phyloP scores from a whole-genome alignment of 2,797 vertebrate species.

The Decapterus maruadsi region DNA sequence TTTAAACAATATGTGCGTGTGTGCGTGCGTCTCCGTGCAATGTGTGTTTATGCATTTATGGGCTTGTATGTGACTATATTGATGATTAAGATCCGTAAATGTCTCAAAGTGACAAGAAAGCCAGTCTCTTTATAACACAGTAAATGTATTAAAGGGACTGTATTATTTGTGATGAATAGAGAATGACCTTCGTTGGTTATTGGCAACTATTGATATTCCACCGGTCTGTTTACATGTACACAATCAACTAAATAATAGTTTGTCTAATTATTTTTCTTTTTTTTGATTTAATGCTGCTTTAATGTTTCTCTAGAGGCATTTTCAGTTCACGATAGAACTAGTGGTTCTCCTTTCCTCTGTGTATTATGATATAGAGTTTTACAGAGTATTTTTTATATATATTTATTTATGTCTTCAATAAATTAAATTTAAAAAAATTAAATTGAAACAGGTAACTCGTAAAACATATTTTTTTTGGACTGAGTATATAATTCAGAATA shows the following conservation, averaged over 20 bases:
- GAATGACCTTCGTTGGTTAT: neutral
- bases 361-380: no score
- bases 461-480: no score
- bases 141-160: neutral
- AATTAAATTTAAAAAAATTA: no score
- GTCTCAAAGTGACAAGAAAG: neutral
- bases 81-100: neutral
- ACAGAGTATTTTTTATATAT: no score
- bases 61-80: neutral
- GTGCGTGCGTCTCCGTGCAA: neutral
- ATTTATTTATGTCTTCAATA: no score
- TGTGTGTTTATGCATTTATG: constrained; percentile 6
- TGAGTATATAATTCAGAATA: no score
- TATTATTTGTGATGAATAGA: neutral
- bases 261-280: neutral
- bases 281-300: no score
- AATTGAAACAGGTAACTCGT: no score
- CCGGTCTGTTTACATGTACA: neutral
- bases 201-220: neutral
- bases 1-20: constrained; percentile 20
- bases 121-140: neutral
- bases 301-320: neutral
- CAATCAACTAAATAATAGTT: neutral
- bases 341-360: neutral
- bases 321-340: neutral